Conservation (phyloP, 1,140 invertebrate species). For the Globodera ellingtonae region DNA sequence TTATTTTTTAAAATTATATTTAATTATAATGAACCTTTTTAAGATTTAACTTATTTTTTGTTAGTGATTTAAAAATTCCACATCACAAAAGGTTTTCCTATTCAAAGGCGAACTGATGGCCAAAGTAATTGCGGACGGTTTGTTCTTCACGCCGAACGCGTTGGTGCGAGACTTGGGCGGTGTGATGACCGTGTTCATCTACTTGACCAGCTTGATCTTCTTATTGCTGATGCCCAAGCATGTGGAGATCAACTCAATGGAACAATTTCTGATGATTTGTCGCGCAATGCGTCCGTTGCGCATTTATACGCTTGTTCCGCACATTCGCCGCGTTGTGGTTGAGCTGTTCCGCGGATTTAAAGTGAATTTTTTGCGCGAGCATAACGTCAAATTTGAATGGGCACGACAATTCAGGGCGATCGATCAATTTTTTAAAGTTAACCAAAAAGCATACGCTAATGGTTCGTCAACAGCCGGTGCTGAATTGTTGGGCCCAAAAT, state of each 20-base stretch:
- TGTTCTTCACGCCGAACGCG: constrained; percentile 98
- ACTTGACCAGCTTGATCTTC: constrained; percentile 88
- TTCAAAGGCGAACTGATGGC: constrained; percentile 76
- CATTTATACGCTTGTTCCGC: constrained; percentile 96
- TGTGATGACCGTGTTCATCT: constrained; percentile 94
- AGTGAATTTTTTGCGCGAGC: constrained; percentile 74
- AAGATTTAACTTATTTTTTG: too few relatives aligned
- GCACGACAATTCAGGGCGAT: too few relatives aligned
- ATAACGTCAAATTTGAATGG: too few relatives aligned
- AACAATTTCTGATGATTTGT: constrained; percentile 92
- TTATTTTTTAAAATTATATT: too few relatives aligned
- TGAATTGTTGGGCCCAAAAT: too few relatives aligned
- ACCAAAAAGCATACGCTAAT: too few relatives aligned
- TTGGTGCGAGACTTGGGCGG: constrained; percentile 95
- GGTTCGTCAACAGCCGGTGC: too few relatives aligned
- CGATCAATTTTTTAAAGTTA: too few relatives aligned
- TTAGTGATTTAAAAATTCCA: too few relatives aligned
- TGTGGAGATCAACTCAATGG: constrained; percentile 85
- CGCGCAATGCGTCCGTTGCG: constrained; percentile 90
- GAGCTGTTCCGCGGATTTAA: constrained; percentile 98
- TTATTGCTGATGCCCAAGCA: constrained; percentile 91
- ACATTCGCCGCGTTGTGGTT: constrained; percentile 98
- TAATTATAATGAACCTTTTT: too few relatives aligned
- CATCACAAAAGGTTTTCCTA: too few relatives aligned
- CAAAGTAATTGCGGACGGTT: constrained; percentile 93